Conservation (phyloP, 2,113 vertebrate genomes). For the Aegypius monachus region DNA sequence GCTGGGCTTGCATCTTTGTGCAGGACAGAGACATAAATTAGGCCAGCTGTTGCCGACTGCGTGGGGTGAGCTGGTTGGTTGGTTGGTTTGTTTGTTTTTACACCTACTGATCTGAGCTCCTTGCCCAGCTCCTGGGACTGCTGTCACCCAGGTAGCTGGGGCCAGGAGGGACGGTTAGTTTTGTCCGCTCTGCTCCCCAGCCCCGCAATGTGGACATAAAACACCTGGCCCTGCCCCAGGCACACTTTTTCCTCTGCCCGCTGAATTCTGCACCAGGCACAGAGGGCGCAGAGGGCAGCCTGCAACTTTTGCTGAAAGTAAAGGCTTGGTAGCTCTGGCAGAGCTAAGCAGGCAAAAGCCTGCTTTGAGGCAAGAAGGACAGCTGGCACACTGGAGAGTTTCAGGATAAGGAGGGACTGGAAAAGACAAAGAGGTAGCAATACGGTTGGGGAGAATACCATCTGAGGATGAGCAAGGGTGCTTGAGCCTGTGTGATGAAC, state of each 20-base stretch:
- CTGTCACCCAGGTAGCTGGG: neutral
- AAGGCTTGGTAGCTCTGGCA: neutral
- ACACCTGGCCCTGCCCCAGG: rapidly evolving
- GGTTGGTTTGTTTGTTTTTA: neutral
- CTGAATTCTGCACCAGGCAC: neutral
- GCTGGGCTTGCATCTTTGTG: neutral
- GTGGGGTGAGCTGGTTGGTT: no score
- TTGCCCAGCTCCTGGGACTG: neutral
- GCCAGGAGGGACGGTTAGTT: neutral
- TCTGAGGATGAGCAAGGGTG: neutral
- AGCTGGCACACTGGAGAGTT: neutral
- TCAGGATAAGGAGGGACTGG: neutral
- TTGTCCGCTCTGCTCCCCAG: neutral
- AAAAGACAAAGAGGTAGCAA: neutral
- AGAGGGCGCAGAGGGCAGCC: neutral
- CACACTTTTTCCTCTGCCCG: neutral
- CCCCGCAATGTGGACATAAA: rapidly evolving
- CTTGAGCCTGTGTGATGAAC: neutral
- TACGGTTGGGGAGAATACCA: rapidly evolving
- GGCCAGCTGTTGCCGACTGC: neutral
- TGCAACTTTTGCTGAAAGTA: neutral
- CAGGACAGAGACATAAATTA: neutral
- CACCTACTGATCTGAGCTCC: neutral
- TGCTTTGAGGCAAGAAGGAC: neutral
- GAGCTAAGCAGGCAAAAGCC: neutral